These are phyloP conservation scores for Menidia beryllina DNA, from an alignment of 2,113 vertebrate species.

Conservation along the genomic window DNA sequence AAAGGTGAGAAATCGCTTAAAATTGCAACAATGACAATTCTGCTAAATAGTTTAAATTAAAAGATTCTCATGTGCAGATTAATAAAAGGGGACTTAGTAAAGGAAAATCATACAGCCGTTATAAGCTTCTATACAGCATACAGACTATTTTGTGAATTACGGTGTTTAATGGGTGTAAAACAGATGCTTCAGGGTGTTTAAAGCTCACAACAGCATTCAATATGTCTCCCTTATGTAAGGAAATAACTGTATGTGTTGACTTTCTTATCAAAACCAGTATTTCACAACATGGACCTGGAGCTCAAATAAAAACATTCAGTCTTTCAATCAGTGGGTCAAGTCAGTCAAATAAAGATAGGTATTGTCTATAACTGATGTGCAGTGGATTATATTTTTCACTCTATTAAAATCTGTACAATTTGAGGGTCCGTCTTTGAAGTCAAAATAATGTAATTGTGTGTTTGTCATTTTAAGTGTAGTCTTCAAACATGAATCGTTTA, in stretches of 20 bases:
- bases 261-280: neutral
- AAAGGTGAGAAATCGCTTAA: neutral
- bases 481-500: too few species aligned
- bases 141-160: neutral
- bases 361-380: neutral
- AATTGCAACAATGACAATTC: neutral
- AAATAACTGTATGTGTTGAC: too few species aligned
- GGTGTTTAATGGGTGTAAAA: neutral
- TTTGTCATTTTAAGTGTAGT: too few species aligned
- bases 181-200: neutral
- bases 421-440: too few species aligned
- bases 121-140: neutral
- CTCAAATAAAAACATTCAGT: too few species aligned
- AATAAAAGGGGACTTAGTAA: neutral
- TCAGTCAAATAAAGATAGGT: neutral
- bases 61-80: neutral
- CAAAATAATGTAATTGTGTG: too few species aligned
- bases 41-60: neutral
- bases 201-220: too few species aligned
- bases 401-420: neutral
- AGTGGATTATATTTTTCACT: too few species aligned
- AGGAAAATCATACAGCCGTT: neutral
- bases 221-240: too few species aligned
- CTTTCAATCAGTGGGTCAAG: too few species aligned
- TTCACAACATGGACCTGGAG: neutral